phyloP scores from a whole-genome alignment of 2,797 vertebrate species.

The Bothrops alternatus region DNA sequence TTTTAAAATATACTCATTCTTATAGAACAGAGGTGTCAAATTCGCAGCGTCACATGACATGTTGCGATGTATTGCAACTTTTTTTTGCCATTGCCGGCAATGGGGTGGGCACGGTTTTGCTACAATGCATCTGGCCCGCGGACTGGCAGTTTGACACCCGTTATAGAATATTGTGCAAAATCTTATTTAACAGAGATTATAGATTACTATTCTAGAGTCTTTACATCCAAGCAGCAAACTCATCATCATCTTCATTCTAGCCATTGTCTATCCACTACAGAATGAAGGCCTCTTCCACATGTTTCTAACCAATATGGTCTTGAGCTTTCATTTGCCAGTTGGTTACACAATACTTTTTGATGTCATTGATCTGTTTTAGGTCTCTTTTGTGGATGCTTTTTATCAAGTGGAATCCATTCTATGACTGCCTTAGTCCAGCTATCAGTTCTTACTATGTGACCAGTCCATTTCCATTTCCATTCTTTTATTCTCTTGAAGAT shows the following conservation, averaged over 20 bases:
- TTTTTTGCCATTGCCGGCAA: too few species aligned
- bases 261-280: neutral
- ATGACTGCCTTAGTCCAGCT: neutral
- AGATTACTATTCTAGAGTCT: neutral
- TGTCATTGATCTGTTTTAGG: neutral
- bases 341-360: neutral
- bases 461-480: neutral
- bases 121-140: too few species aligned
- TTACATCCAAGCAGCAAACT: neutral
- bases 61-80: too few species aligned
- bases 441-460: neutral
- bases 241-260: neutral
- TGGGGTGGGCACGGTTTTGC: too few species aligned
- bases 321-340: neutral
- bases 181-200: neutral
- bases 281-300: neutral
- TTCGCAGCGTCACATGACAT: too few species aligned
- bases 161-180: neutral
- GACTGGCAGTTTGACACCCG: too few species aligned
- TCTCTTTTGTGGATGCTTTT: too few species aligned
- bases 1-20: neutral
- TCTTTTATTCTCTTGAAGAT: neutral
- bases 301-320: neutral
- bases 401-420: too few species aligned
- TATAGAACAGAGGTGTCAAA: neutral